Evolutionary conservation across 2,888 invertebrate species (phyloP).

Genomic region (Platynereis dumerilii): DNA sequence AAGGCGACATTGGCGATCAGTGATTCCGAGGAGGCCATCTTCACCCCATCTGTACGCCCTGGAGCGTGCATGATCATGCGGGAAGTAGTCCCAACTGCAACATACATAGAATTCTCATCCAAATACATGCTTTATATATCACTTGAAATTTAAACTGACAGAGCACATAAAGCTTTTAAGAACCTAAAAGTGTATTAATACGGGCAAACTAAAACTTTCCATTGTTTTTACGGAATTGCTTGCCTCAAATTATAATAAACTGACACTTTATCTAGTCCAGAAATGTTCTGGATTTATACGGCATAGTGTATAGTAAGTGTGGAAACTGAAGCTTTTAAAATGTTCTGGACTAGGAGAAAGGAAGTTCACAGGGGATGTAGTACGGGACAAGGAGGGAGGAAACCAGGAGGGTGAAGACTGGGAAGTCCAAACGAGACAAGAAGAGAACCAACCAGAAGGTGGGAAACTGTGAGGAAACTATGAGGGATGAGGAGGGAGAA

Average conservation of each 20-base stretch:
- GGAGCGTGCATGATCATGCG: conserved; percentile 53
- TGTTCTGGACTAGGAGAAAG: neutral
- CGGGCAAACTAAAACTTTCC: too few species aligned
- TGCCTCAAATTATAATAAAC: too few species aligned
- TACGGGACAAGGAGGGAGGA: neutral
- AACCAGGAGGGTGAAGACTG: neutral
- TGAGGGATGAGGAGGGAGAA: neutral
- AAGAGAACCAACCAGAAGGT: neutral
- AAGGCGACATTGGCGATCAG: conserved; percentile 56
- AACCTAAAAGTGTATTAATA: too few species aligned
- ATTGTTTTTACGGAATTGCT: too few species aligned
- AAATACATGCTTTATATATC: too few species aligned
- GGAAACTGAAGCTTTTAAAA: too few species aligned
- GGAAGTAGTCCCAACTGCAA: conserved; percentile 58
- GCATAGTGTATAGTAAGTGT: too few species aligned
- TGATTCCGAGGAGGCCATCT: conserved; percentile 61
- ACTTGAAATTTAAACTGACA: too few species aligned
- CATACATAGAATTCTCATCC: too few species aligned
- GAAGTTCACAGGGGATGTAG: conserved; percentile 6
- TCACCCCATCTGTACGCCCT: conserved; percentile 62
- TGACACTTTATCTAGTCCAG: too few species aligned
- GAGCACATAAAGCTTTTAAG: too few species aligned
- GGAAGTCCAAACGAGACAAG: neutral
- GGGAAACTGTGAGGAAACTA: conserved; percentile 7
- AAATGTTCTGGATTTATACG: too few species aligned